These are phyloP conservation scores for Phyllostomus hastatus DNA, from an alignment of 2,113 vertebrate genomes.

Conservation along the genomic window DNA sequence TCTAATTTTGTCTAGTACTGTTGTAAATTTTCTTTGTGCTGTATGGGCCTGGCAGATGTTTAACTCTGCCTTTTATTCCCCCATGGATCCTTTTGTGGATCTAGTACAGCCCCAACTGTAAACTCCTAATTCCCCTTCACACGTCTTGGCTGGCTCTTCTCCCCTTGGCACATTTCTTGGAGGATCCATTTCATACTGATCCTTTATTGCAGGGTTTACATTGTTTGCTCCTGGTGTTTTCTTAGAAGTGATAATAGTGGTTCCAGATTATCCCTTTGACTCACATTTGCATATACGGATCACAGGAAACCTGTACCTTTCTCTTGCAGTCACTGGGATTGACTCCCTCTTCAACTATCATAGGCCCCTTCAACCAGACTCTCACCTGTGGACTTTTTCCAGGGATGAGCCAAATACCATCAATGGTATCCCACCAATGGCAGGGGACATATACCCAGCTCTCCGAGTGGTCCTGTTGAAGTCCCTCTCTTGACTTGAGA, in stretches of 20 bases:
- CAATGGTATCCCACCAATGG: not conserved
- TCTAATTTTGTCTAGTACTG: not conserved
- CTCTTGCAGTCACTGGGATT: not conserved
- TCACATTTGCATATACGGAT: not conserved
- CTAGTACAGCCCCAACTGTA: not conserved
- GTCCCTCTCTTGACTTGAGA: not conserved
- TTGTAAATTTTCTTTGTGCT: not conserved
- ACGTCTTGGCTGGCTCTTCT: not conserved
- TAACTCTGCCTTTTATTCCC: not conserved
- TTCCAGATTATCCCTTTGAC: not conserved
- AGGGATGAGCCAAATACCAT: not conserved
- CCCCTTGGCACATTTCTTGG: not conserved
- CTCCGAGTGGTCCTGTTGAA: not conserved
- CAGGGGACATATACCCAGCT: not conserved
- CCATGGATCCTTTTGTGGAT: not conserved
- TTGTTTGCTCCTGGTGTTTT: not conserved
- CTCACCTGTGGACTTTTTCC: not conserved
- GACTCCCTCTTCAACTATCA: not conserved
- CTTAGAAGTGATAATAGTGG: not conserved
- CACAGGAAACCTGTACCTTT: not conserved
- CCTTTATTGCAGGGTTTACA: not conserved
- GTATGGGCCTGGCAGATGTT: not conserved
- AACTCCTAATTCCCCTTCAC: not conserved
- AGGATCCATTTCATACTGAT: not conserved
- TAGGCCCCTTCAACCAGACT: not conserved